These are phyloP conservation scores for Pristionchus maxplancki DNA, from an alignment of 2,888 invertebrate genomes.

Conservation along the genomic window DNA sequence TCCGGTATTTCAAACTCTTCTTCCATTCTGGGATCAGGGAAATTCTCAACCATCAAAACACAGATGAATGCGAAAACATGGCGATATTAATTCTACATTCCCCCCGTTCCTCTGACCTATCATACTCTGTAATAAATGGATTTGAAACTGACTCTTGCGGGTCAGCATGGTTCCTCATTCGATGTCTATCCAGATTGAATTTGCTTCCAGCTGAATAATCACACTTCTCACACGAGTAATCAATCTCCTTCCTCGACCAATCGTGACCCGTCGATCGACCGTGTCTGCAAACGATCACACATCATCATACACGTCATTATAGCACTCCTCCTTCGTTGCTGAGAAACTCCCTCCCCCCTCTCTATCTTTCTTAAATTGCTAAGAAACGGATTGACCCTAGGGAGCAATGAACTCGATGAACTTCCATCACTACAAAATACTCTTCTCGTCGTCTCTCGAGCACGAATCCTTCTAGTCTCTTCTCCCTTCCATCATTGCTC, in stretches of 20 bases:
- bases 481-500: neutral
- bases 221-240: neutral
- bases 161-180: neutral
- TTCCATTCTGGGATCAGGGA: no score
- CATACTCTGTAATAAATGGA: no score
- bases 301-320: no score
- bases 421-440: neutral
- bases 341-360: no score
- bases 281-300: conserved; percentile 12
- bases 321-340: no score
- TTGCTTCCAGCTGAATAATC: conserved; percentile 6
- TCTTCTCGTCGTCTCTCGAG: neutral
- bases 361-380: neutral
- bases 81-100: no score
- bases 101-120: no score
- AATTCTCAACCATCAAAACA: no score
- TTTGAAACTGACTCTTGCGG: neutral
- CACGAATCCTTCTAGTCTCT: neutral
- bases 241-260: neutral
- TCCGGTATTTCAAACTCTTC: no score
- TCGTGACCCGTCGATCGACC: conserved; percentile 16
- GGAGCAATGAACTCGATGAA: neutral
- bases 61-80: no score
- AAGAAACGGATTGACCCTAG: no score
- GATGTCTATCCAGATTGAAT: conserved; percentile 40